Evolutionary conservation across 2,888 invertebrate species (phyloP).

Genomic region (Pyrocoelia pectoralis): DNA sequence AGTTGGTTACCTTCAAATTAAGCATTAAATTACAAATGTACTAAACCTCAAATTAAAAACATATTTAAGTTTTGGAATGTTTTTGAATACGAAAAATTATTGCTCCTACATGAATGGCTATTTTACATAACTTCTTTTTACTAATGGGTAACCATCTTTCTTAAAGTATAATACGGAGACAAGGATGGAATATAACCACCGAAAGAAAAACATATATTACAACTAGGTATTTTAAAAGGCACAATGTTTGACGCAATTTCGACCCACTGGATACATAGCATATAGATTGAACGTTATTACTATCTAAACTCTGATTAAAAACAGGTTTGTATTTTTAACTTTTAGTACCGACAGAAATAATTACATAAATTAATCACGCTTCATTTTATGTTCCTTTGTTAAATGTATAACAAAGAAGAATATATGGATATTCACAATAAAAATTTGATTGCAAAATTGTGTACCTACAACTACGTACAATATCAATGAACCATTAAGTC

Average conservation of each 20-base stretch:
- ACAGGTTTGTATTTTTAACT: constrained; percentile 51
- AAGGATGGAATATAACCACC: not conserved
- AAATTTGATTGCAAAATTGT: constrained; percentile 28
- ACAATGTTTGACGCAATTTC: constrained; percentile 32
- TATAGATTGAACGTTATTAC: constrained; percentile 46
- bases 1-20: constrained; percentile 27
- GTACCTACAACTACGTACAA: constrained; percentile 22
- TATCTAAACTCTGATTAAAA: constrained; percentile 50
- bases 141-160: not conserved
- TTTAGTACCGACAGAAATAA: constrained; percentile 38
- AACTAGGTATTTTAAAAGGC: constrained; percentile 7
- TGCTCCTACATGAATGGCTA: constrained; percentile 18
- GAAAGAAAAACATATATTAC: not conserved
- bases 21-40: constrained; percentile 22
- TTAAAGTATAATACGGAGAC: not conserved
- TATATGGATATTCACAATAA: constrained; percentile 15
- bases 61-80: constrained; percentile 30
- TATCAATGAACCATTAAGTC: constrained; percentile 28
- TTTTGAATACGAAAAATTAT: constrained; percentile 19
- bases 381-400: constrained; percentile 37
- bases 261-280: constrained; percentile 41
- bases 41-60: constrained; percentile 31
- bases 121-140: constrained; percentile 7
- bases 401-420: constrained; percentile 23
- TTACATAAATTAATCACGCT: constrained; percentile 40